These are phyloP conservation scores for Meandrina meandrites DNA, from an alignment of 92 coral and sea anemone species.

Conservation along the genomic window DNA sequence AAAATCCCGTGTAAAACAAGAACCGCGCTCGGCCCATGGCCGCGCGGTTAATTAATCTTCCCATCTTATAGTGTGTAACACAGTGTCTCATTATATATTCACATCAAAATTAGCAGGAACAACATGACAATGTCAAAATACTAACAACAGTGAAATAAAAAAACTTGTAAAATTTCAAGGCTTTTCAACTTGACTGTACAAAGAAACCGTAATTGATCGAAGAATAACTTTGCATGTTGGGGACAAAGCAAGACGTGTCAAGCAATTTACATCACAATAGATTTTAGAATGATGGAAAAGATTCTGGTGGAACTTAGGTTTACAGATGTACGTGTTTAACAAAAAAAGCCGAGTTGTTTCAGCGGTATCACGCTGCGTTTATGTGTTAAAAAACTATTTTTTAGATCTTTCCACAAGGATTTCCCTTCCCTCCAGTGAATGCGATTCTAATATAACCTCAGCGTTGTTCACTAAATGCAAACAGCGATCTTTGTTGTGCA, in stretches of 20 bases:
- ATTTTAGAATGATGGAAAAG: neutral
- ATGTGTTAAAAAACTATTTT: neutral
- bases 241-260: slow-evolving; percentile 16
- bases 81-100: neutral
- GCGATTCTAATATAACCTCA: neutral
- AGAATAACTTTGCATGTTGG: slow-evolving; percentile 2
- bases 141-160: neutral
- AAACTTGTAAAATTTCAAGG: neutral
- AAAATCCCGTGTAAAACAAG: too few relatives aligned
- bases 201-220: neutral
- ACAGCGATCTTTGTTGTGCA: slow-evolving; percentile 11
- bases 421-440: neutral
- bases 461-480: neutral
- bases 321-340: slow-evolving; percentile 6
- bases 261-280: slow-evolving; percentile 29
- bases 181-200: neutral
- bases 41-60: too few relatives aligned
- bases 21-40: too few relatives aligned
- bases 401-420: neutral
- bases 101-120: neutral
- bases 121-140: neutral
- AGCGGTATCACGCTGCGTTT: neutral
- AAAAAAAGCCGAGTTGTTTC: neutral
- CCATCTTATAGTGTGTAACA: neutral
- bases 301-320: neutral